Base-by-base conservation (phyloP, 64 coral and sea anemone species). In the Pachyseris speciosa region DNA sequence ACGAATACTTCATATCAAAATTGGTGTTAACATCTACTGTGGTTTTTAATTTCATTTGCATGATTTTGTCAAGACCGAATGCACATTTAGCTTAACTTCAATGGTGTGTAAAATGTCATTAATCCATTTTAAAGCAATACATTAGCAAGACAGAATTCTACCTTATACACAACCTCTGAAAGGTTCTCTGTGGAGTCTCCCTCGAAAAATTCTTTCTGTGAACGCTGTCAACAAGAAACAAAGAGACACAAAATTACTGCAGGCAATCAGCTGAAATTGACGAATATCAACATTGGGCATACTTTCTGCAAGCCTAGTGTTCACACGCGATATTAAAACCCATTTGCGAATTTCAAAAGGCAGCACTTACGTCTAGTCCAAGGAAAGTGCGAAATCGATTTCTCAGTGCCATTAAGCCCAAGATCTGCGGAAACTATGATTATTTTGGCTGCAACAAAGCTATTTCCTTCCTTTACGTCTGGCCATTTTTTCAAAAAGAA, bases 101-200 rank as follows among this genome's bases (percentile, higher is more conserved):
- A n/a, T n/a, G n/a, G n/a, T n/a, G n/a, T n/a, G n/a, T n/a, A n/a
- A n/a, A n/a, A n/a, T n/a, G n/a, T n/a, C n/a, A n/a, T n/a, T n/a
- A n/a, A n/a, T n/a, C n/a, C n/a, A 19, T 10, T 37, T 24, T 15
- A 7, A 16, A 42, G 26, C 68, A 11, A 65, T 65, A 65, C 28
- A 28, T 65, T 28, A 22, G 26, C 4, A 59, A 58, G 10, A 28
- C 34, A 37, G 2, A 2, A 13, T 68, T 19, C 31, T 3, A 96
- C 94, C 86, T 96, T 96, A 85, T 92, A 96, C 5, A 96, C 80
- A 36, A 87, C 67, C 30, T 96, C 94, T 36, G 94, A 59, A 48
- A 90, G 70, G 33, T 73, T 86, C 48, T 96, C 94, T 8, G 90
- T 43, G 41, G 86, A 67, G 6, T 88, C 94, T 58, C 75, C 85